These are phyloP conservation scores for Sesamia inferens DNA, from an alignment of 2,888 invertebrate species.

Conservation along the genomic window DNA sequence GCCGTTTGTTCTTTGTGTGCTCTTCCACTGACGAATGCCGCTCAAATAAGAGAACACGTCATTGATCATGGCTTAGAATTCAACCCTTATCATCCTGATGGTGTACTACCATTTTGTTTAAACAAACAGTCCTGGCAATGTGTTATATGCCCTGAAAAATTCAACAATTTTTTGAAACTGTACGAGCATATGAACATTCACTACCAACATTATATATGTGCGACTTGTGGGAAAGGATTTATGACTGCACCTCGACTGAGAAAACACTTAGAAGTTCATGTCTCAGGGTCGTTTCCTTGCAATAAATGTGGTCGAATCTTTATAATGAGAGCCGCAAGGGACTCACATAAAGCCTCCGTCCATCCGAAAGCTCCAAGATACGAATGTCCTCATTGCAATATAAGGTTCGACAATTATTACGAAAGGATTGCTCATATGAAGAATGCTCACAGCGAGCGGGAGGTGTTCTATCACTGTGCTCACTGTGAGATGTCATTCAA, in stretches of 20 bases:
- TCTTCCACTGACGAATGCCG: slow-evolving; percentile 69
- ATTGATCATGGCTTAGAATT: slow-evolving; percentile 78
- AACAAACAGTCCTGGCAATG: slow-evolving; percentile 84
- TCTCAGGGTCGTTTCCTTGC: slow-evolving; percentile 83
- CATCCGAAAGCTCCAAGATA: slow-evolving; percentile 83
- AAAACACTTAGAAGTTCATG: slow-evolving; percentile 85
- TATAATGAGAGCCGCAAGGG: slow-evolving; percentile 81
- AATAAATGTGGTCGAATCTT: slow-evolving; percentile 81
- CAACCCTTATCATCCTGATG: slow-evolving; percentile 79
- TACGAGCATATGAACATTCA: slow-evolving; percentile 87
- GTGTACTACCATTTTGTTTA: slow-evolving; percentile 81
- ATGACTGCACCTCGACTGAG: slow-evolving; percentile 83
- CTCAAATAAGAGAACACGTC: slow-evolving; percentile 79
- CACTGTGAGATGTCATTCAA: slow-evolving; percentile 82
- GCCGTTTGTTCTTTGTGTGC: slow-evolving; percentile 78
- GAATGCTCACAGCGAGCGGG: slow-evolving; percentile 80
- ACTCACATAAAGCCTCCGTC: slow-evolving; percentile 80
- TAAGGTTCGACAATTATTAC: slow-evolving; percentile 82
- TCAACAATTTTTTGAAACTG: slow-evolving; percentile 84
- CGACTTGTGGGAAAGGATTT: slow-evolving; percentile 85
- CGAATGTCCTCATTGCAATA: slow-evolving; percentile 83
- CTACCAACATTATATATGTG: slow-evolving; percentile 86
- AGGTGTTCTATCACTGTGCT: slow-evolving; percentile 79
- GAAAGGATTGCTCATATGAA: slow-evolving; percentile 84
- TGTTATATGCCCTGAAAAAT: slow-evolving; percentile 78